phyloP scores from a whole-genome alignment of 2,888 invertebrate genomes.

The Acanthacorydalis orientalis region DNA sequence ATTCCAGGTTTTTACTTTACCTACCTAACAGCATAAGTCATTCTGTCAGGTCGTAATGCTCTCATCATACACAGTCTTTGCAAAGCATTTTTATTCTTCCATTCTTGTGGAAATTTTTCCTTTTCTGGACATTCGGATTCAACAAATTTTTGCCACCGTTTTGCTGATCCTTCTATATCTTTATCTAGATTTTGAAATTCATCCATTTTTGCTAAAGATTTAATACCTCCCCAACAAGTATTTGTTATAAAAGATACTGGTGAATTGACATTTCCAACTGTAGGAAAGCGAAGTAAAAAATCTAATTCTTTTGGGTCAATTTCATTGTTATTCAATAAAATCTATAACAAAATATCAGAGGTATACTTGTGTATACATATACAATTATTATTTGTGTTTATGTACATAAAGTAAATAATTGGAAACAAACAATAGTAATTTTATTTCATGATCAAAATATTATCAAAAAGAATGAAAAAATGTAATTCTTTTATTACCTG shows the following conservation, averaged over 20 bases:
- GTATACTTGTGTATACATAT: no score
- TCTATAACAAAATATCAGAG: constrained; percentile 22
- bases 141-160: constrained; percentile 84
- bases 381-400: no score
- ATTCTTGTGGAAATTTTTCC: constrained; percentile 88
- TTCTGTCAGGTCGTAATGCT: constrained; percentile 77
- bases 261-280: constrained; percentile 51
- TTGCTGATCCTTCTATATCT: constrained; percentile 80
- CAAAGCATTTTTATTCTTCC: constrained; percentile 77
- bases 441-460: background rate
- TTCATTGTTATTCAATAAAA: constrained; percentile 43
- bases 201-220: constrained; percentile 55
- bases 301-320: constrained; percentile 64
- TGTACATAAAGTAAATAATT: no score
- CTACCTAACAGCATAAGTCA: constrained; percentile 79
- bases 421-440: background rate
- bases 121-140: constrained; percentile 86
- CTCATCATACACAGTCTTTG: constrained; percentile 87
- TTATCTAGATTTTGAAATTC: constrained; percentile 74
- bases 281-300: constrained; percentile 73
- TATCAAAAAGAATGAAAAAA: background rate
- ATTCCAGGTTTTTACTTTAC: constrained; percentile 8
- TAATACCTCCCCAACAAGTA: constrained; percentile 67
- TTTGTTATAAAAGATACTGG: constrained; percentile 74
- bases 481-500: constrained; percentile 33